Base-by-base conservation (phyloP, 2,797 vertebrate species). In the Eospalax fontanierii region DNA sequence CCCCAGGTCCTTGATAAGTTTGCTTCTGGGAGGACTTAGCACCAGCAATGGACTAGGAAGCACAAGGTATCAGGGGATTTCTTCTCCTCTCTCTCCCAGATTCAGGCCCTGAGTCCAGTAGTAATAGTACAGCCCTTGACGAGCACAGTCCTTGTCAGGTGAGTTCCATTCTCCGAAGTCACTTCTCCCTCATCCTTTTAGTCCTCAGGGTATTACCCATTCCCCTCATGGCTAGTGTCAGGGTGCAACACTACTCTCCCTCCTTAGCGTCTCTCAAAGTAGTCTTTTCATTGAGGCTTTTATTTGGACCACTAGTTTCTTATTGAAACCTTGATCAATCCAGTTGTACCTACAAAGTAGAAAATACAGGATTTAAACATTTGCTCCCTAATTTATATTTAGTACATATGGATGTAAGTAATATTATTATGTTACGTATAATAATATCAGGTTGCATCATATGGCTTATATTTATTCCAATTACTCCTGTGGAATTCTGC, bases 361-460 rank as follows among this genome's bases (percentile, higher is more conserved):
- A 30, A 94, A 89, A 95, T 91, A 57, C 3, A 38, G 16, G 35
- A 61, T 75, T 96, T 86, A 94, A 92, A 87, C 89, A 43, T 74
- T 88, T 61, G 4, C 35, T 74, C 43, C 57, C 85, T 94, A 73
- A 66, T 90, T 93, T 24, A 43, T 24, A 74, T 46, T 4, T 28
- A 92, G 35, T 59, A 65, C 71, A 81, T 90, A 50, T 33, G n/a
- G n/a, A n/a, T n/a, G n/a, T n/a, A n/a, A n/a, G n/a, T n/a, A n/a
- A n/a, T 90, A 78, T 85, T 79, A 7, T 63, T 54, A 75, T n/a
- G 4, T 88, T 24, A 46, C 28, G 22, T 63, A 26, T 30, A 89
- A 26, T 38, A 79, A 66, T 75, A 76, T 18, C 30, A 46, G 12
- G 46, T 85, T 57, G 1, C 40, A 40, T 70, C 16, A 50, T 50